Conservation (phyloP, 1,140 invertebrate genomes). For the Caenorhabditis briggsae region DNA sequence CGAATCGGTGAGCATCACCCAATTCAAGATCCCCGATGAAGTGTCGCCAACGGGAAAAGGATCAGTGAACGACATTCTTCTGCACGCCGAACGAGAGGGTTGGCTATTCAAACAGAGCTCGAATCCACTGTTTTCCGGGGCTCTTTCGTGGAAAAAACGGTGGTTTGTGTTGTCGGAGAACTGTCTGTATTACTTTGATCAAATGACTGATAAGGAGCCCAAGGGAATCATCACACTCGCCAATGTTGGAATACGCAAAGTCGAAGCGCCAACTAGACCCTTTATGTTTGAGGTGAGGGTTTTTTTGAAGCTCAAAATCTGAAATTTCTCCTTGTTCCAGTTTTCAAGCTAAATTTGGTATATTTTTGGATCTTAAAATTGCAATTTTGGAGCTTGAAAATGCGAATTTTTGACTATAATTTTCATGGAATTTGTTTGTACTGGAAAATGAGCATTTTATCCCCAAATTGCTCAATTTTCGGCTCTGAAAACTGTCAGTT, state of each 20-base stretch:
- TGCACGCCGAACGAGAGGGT: slow-evolving; percentile 98
- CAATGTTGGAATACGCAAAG: slow-evolving; percentile 61
- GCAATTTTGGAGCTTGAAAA: too few relatives aligned
- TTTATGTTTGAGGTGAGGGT: slow-evolving; percentile 60
- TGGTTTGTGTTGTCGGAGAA: slow-evolving; percentile 61
- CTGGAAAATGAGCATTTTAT: too few relatives aligned
- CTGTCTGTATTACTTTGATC: slow-evolving; percentile 64
- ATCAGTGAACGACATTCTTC: slow-evolving; percentile 91
- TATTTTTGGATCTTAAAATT: too few relatives aligned
- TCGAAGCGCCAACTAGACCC: slow-evolving; percentile 44
- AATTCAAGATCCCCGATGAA: slow-evolving; percentile 57
- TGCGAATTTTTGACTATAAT: too few relatives aligned
- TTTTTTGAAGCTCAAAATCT: too few relatives aligned
- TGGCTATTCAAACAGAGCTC: slow-evolving; percentile 98
- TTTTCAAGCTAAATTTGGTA: too few relatives aligned
- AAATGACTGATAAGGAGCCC: slow-evolving; percentile 58
- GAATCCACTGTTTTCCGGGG: slow-evolving; percentile 55
- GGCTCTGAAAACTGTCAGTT: too few relatives aligned
- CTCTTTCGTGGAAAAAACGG: slow-evolving; percentile 60
- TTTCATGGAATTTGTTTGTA: too few relatives aligned
- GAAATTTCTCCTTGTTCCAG: too few relatives aligned
- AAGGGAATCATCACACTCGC: slow-evolving; percentile 63
- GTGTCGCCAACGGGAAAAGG: slow-evolving; percentile 93
- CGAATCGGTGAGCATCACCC: slow-evolving; percentile 47
- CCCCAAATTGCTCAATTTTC: too few relatives aligned